phyloP scores from a whole-genome alignment of 2,888 invertebrate species.

The Parapristionchus giblindavisi region DNA sequence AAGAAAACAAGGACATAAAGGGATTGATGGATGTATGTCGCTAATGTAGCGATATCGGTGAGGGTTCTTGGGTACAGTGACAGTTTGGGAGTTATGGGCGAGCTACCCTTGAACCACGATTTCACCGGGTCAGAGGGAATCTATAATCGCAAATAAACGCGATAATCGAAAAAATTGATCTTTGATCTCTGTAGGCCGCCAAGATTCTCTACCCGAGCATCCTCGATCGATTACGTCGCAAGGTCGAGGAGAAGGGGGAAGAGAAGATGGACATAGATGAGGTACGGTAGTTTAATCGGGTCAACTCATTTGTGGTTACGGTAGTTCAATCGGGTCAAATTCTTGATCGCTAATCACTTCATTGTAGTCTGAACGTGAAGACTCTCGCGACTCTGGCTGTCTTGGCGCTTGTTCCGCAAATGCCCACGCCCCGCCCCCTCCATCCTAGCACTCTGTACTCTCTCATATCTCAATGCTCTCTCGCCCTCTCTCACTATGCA shows the following conservation, averaged over 20 bases:
- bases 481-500: too few species aligned
- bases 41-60: too few species aligned
- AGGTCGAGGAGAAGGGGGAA: background rate
- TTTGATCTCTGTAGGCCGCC: background rate
- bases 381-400: conserved; percentile 34
- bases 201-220: background rate
- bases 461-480: too few species aligned
- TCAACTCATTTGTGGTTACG: background rate
- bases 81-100: too few species aligned
- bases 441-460: too few species aligned
- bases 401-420: too few species aligned
- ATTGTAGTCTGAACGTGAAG: conserved; percentile 1
- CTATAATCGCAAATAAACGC: too few species aligned
- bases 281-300: conserved; percentile 9
- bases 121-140: background rate
- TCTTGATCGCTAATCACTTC: too few species aligned
- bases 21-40: too few species aligned
- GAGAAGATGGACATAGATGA: background rate
- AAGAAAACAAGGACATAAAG: too few species aligned
- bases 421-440: too few species aligned
- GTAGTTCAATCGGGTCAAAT: background rate
- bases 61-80: too few species aligned
- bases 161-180: background rate
- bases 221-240: background rate
- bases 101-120: background rate